Evolutionary conservation across 2,797 vertebrate genomes (phyloP), one percentile per base, ranked within the genome.

Genomic region (Sparus aurata): DNA sequence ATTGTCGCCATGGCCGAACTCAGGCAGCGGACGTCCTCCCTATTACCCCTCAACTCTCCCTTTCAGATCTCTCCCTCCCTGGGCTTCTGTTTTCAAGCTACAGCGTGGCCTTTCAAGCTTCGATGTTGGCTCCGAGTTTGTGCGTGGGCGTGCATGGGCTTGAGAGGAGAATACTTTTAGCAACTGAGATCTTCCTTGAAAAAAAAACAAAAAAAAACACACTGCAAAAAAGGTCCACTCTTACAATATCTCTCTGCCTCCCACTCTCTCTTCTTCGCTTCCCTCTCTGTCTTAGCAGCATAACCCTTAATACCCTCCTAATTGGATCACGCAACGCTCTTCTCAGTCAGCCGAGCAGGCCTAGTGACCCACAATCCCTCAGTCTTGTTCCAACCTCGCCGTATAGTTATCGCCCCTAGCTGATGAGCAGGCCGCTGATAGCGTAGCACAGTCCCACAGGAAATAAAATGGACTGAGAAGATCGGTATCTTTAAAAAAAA

Each of bases 241-340:
- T 59, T 72, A 70, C 71, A 41, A 65, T 63, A 63, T 61, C 63
- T 59, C 66, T 70, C 54, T 20, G 41, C 77, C 53, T 81, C 78
- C 78, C 72, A 77, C 77, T 82, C 62, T 18, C 62, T 79, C 52
- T 69, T 62, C 52, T 59, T 77, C 76, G 77, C 73, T 34, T 25
- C 58, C 50, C 64, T 72, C 27, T 41, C 69, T 67, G 54, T 92
- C 75, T 91, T 70, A 27, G 85, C 74, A 45, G 63, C 75, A 63
- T 68, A 87, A 88, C 89, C 91, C 87, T 89, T 85, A 85, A 93
- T 91, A 91, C 72, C 81, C 74, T 88, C 72, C 58, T 92, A 92
- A 93, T 89, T 93, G 84, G 89, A 87, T 91, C 89, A 87, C 66
- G 60, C 46, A 68, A 77, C 2, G n/a, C 64, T 82, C 63, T 70